phyloP scores from a whole-genome alignment of 2,113 vertebrate species.

The Rousettus leschenaultii region DNA sequence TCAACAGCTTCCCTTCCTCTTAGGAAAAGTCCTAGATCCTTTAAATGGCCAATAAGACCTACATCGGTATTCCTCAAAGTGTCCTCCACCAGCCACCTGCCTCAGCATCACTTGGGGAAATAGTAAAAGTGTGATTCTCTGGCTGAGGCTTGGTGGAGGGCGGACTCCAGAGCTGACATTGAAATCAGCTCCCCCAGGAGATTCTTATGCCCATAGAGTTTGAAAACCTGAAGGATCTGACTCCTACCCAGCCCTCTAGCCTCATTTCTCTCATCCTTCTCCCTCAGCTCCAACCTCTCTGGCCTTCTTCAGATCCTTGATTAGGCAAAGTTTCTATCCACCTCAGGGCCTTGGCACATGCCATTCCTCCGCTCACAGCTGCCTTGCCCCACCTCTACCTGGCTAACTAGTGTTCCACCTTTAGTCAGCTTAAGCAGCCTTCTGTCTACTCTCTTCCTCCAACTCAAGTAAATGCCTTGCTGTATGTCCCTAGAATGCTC shows the following conservation, averaged over 20 bases:
- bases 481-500: not conserved
- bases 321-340: not conserved
- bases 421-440: not conserved
- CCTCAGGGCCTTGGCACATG: not conserved
- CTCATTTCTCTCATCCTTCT: not conserved
- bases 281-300: not conserved
- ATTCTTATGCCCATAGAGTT: not conserved
- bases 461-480: not conserved
- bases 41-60: not conserved
- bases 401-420: not conserved
- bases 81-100: not conserved
- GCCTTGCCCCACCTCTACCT: not conserved
- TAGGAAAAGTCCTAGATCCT: not conserved
- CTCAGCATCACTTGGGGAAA: not conserved
- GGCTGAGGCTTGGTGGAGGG: not conserved
- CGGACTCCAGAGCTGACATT: rapidly evolving
- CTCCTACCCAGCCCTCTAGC: not conserved
- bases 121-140: not conserved
- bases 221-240: not conserved
- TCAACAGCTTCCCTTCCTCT: not conserved
- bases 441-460: too few relatives aligned
- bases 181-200: not conserved
- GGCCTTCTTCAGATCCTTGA: not conserved
- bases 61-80: too few relatives aligned
- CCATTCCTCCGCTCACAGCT: not conserved